Evolutionary conservation across 30 jellyfish, hydroid and myxozoan genomes (phyloP), one percentile per base, ranked within the genome.

Genomic region (Turritopsis dohrnii): DNA sequence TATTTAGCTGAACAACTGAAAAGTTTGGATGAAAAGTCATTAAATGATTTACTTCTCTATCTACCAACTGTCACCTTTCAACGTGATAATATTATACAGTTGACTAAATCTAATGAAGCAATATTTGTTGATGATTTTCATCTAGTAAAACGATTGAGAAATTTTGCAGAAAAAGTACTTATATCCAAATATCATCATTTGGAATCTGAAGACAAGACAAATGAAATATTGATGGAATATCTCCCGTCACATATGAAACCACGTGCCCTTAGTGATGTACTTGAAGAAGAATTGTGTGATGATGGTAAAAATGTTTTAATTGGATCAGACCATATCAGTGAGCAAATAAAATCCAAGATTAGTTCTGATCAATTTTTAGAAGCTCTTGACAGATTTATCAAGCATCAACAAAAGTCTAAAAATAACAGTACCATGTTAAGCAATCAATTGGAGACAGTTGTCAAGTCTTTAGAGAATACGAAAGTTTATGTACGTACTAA

Each of bases 51-150:
- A 5, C 1, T 8, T 16, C 80, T 90, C 25, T 77, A 31, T 66
- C 85, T 90, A 52, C 97, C 97, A 60, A 90, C 95, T 23, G 17
- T 21, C 24, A 7, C 29, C 21, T 84, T 82, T 21, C 65, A 65
- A 1, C 21, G 69, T 21, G 72, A 66, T 26, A 66, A 65, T 0
- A n/a, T n/a, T n/a, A 31, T 81, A 7, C 1, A 76, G 3, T 83
- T 90, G 41, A 85, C 54, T 72, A 31, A 65, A 7, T 75, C 95
- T 1, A 29, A 60, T 3, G 85, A 86, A 16, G 72, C 86, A 18
- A 82, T 90, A 4, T 86, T 66, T 66, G 41, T 80, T 29, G 89
- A 86, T 31, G 97, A 90, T 66, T n/a, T 29, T 17, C 89, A 81
- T 21, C 52, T 80, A 16, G 92, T 71, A 72, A 81, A 80, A 0